Evolutionary conservation across 2,888 invertebrate species (phyloP), one percentile per base, ranked within the genome.

Genomic region (Agonopterix heracliana): DNA sequence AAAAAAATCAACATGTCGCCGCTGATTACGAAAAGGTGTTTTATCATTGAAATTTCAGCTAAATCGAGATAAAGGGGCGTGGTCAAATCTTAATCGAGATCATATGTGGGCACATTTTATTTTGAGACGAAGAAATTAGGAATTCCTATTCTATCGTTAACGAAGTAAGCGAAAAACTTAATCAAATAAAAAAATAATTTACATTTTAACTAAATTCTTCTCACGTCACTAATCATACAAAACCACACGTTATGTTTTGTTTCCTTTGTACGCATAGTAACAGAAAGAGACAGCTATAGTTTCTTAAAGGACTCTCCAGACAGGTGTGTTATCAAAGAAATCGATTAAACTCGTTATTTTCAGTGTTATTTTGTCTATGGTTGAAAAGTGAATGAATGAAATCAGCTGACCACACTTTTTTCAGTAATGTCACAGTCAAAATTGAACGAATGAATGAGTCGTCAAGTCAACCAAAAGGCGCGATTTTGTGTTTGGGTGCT

Each of bases 1-100:
- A 83, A 87, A 86, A 81, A 88, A 88, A 87, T 86, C 87, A 88
- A 88, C 88, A 88, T 88, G 87, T 88, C 88, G 83, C 79, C 85
- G 75, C 69, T 74, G 78, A 74, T 72, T 79, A 76, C 71, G 70
- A 77, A 78, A 78, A 82, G 77, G 74, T 81, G 68, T 81, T 83
- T 74, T 80, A 76, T 71, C 74, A 74, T 80, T 76, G 78, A 74
- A 75, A 78, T 71, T 82, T 78, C 73, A 75, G 68, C 61, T 63
- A 60, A 71, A 68, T 70, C 65, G 62, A 66, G 66, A 70, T 63
- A 64, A 71, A 68, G 74, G 74, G 73, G 76, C 71, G 76, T 74
- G 76, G 74, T 71, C 68, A 68, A 63, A 54, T 55, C 54, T 54
- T 66, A 75, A 71, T 77, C 69, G 73, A 76, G 75, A 72, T 73